Evolutionary conservation across 2,888 invertebrate genomes (phyloP).

Genomic region (Elmis aenea): DNA sequence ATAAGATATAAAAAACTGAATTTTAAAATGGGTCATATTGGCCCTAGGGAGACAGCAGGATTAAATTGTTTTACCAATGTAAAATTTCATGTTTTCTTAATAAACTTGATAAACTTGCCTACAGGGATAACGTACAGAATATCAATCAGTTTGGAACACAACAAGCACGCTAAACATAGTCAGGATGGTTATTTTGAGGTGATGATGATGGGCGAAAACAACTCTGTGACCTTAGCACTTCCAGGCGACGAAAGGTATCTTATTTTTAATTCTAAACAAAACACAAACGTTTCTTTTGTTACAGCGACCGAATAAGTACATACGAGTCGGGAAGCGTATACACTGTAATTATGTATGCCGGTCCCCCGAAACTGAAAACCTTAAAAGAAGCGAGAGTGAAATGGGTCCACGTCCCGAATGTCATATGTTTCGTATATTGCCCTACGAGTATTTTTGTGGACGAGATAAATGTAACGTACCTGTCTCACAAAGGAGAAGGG

Average conservation of each 20-base stretch:
- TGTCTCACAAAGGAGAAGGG: background rate
- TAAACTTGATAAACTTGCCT: constrained; percentile 12
- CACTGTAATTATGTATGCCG: constrained; percentile 35
- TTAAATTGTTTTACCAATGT: no score
- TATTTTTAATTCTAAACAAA: no score
- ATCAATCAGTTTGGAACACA: constrained; percentile 19
- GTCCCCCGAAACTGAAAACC: constrained; percentile 30
- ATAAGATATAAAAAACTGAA: no score
- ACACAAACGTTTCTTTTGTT: no score
- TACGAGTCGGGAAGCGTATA: constrained; percentile 26
- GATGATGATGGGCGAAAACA: constrained; percentile 34
- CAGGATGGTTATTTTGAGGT: constrained; percentile 37
- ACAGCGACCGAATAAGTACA: no score
- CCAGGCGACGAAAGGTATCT: constrained; percentile 29
- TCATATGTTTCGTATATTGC: constrained; percentile 33
- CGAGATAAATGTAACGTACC: constrained; percentile 1
- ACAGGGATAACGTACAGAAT: constrained; percentile 28
- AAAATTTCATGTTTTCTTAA: constrained; percentile 13
- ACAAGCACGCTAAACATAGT: constrained; percentile 9
- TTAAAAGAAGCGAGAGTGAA: constrained; percentile 36
- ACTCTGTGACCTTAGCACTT: constrained; percentile 31
- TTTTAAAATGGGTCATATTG: no score
- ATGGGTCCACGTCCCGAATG: constrained; percentile 34
- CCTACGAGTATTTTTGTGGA: constrained; percentile 31
- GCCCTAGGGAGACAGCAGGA: no score